A percentile compares a stretch with the other conserved stretches of the same genome.
Evolutionary conservation across 2,888 invertebrate genomes (phyloP).

Genomic region (Stictocephala bisonia): DNA sequence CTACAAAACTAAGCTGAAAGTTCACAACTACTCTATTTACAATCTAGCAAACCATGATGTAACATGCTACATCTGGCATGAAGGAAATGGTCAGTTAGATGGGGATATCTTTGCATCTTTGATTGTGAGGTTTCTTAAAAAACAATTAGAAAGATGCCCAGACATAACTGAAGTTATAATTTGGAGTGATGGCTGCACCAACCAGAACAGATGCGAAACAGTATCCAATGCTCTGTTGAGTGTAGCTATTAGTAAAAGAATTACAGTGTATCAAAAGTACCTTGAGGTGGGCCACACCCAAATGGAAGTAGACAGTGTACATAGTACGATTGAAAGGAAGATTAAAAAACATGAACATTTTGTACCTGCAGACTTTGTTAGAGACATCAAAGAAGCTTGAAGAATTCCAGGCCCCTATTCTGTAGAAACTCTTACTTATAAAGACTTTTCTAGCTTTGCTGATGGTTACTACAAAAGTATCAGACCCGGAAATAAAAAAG

Average conservation of each 20-base stretch:
- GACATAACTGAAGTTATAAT: conserved; percentile 19
- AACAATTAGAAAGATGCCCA: neutral
- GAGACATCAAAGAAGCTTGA: neutral
- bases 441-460: conserved; percentile 25
- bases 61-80: conserved; percentile 38
- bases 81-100: conserved; percentile 19
- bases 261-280: conserved; percentile 31
- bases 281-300: conserved; percentile 31
- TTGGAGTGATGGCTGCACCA: conserved; percentile 34
- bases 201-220: conserved; percentile 34
- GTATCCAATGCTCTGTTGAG: conserved; percentile 28
- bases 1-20: conserved; percentile 43
- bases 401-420: conserved; percentile 9
- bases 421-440: conserved; percentile 33
- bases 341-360: conserved; percentile 36
- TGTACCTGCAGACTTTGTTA: conserved; percentile 30
- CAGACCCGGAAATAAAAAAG: conserved; percentile 24
- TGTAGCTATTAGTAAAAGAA: neutral
- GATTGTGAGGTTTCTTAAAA: neutral
- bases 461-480: conserved; percentile 43
- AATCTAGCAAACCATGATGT: conserved; percentile 10
- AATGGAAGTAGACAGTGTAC: conserved; percentile 32
- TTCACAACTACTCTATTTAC: conserved; percentile 21
- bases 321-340: conserved; percentile 11
- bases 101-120: conserved; percentile 15